phyloP scores from a whole-genome alignment of 2,888 invertebrate genomes.

The Azorinus chamasolen region DNA sequence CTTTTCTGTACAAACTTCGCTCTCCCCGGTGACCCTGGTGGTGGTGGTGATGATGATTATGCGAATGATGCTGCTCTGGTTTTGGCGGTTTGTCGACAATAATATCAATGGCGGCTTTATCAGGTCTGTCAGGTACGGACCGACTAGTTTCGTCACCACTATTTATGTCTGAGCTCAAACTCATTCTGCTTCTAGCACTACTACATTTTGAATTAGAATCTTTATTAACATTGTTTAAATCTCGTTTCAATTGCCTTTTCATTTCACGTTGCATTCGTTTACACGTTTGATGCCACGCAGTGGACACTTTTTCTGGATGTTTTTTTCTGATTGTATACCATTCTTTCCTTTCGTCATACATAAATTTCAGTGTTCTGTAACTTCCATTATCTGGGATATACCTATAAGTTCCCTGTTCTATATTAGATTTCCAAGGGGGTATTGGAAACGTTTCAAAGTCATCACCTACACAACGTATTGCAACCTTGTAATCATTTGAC shows the following conservation, averaged over 20 bases:
- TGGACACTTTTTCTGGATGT: constrained; percentile 65
- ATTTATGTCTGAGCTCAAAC: constrained; percentile 9
- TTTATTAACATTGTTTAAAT: constrained; percentile 55
- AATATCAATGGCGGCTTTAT: too few species aligned
- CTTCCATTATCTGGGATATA: constrained; percentile 80
- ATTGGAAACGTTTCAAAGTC: constrained; percentile 65
- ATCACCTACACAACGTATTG: constrained; percentile 72
- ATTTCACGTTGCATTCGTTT: constrained; percentile 74
- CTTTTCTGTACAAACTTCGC: constrained; percentile 4
- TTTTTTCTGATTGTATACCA: constrained; percentile 69
- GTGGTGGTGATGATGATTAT: too few species aligned
- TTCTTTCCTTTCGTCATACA: constrained; percentile 69
- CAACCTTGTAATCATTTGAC: constrained; percentile 39
- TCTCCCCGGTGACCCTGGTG: not conserved
- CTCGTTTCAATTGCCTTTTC: constrained; percentile 71
- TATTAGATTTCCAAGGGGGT: constrained; percentile 78
- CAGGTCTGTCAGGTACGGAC: too few species aligned
- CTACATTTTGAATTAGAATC: constrained; percentile 18
- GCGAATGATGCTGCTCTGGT: too few species aligned
- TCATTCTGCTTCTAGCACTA: constrained; percentile 28
- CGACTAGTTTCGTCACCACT: constrained; percentile 44
- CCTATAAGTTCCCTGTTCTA: constrained; percentile 81
- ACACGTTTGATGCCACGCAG: constrained; percentile 69
- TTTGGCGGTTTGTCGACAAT: too few species aligned
- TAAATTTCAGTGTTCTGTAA: constrained; percentile 77